Evolutionary conservation across 2,113 vertebrate genomes (phyloP), one percentile per base, ranked within the genome.

Genomic region (Engraulis encrasicolus): DNA sequence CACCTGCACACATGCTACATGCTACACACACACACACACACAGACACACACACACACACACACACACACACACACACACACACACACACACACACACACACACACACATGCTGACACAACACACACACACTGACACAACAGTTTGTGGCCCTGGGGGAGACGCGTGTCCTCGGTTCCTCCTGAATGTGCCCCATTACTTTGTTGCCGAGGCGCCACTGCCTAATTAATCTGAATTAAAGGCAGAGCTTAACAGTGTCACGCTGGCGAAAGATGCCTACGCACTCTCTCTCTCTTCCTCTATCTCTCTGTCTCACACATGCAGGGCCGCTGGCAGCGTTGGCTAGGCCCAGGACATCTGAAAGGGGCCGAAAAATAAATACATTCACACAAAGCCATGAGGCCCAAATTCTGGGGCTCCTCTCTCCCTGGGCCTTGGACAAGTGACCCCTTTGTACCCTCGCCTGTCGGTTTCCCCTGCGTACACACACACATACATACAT

Each of bases 211-310:
- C 50, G n/a, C 50, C 1, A 78, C 80, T 52, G 52, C 80, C 77
- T 79, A 84, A 87, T 87, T 84, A 87, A 79, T 82, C 38, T 12
- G 80, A 79, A 34, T 31, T 54, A 50, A 71, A 84, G 74, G 48
- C 54, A 78, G 71, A 40, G 37, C 38, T 74, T 74, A 74, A 74
- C 66, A 74, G 66, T 31, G 66, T 74, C 31, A 74, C 23, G 2
- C 66, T 74, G 23, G 66, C 66, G n/a, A 34, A 15, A 74, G 31
- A 74, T 74, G 66, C 66, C 66, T 74, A 74, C 66, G 31, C 66
- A 74, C 27, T 34, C 66, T 23, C n/a, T 23, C 27, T 34, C 66
- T 45, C 40, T 45, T 45, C 40, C 40, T 45, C 40, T 45, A 45
- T 45, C 40, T 45, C 58, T 12, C 27, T 12, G n/a, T 27, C 58